Conservation (phyloP, 2,888 invertebrate genomes). For the Lucinisca nassula region DNA sequence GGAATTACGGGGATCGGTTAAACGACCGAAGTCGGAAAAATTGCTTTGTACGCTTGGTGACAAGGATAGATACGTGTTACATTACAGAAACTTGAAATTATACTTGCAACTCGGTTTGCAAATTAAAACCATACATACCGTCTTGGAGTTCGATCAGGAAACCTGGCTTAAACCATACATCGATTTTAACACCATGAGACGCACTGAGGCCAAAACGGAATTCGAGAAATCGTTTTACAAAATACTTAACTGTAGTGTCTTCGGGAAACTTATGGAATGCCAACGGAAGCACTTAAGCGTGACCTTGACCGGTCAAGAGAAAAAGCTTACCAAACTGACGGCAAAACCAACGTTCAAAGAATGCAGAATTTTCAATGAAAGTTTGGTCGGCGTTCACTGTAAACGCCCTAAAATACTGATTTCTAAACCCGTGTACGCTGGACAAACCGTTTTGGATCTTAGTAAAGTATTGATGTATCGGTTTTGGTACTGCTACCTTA, state of each 20-base stretch:
- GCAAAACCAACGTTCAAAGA: no score
- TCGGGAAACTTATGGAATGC: conserved; percentile 14
- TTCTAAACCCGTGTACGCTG: background rate
- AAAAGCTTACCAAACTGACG: background rate
- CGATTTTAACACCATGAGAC: background rate
- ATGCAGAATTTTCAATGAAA: no score
- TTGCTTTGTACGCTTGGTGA: conserved; percentile 2
- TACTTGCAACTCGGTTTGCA: conserved; percentile 7
- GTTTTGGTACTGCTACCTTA: conserved; percentile 10
- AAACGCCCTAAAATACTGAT: background rate
- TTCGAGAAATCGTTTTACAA: conserved; percentile 19
- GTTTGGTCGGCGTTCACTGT: background rate
- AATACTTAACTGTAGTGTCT: conserved; percentile 5
- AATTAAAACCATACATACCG: background rate
- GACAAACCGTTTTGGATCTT: background rate
- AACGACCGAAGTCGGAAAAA: background rate
- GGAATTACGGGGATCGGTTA: background rate
- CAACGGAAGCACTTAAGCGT: background rate
- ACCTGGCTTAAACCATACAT: conserved; percentile 14
- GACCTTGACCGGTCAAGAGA: background rate
- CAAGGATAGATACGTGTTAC: background rate
- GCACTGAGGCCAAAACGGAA: background rate
- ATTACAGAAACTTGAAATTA: background rate
- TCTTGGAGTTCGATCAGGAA: conserved; percentile 12
- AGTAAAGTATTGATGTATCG: conserved; percentile 4